These are phyloP conservation scores for Triplophysa bombifrons DNA, from an alignment of 2,797 vertebrate genomes.

Conservation along the genomic window DNA sequence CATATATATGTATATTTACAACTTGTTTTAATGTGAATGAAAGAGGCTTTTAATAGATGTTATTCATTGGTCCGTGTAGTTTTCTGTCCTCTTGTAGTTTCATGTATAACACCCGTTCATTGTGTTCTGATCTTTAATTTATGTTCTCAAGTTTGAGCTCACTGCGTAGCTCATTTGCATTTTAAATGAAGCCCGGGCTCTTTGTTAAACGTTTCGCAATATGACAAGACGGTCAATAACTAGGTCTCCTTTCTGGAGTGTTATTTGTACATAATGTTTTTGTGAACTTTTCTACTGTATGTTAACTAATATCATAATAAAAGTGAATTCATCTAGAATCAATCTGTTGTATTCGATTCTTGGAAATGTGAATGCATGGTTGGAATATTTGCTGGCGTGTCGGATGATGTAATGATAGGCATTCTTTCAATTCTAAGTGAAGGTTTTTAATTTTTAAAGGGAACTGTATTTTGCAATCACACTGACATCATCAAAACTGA, in stretches of 20 bases:
- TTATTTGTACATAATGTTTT: constrained; percentile 21
- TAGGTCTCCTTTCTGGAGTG: background rate
- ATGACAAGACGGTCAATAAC: background rate
- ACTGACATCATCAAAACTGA: constrained; percentile 17
- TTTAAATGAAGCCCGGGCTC: constrained; percentile 21
- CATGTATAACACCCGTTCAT: background rate
- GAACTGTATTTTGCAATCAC: constrained; percentile 30
- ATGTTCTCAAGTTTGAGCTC: constrained; percentile 22
- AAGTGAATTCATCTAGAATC: background rate
- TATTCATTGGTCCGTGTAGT: constrained; percentile 4
- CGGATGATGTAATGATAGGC: background rate
- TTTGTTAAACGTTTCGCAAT: constrained; percentile 10
- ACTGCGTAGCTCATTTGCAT: background rate
- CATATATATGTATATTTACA: background rate
- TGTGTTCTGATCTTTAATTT: background rate
- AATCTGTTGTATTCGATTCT: background rate
- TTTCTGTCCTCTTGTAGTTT: background rate
- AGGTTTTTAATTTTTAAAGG: background rate
- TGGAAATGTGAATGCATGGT: background rate
- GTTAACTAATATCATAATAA: constrained; percentile 29
- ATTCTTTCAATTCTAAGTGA: background rate
- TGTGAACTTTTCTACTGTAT: constrained; percentile 9
- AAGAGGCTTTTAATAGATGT: background rate
- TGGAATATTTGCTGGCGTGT: background rate
- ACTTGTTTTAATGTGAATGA: constrained; percentile 8